phyloP scores from a whole-genome alignment of 2,113 vertebrate species.

The Sander vitreus region DNA sequence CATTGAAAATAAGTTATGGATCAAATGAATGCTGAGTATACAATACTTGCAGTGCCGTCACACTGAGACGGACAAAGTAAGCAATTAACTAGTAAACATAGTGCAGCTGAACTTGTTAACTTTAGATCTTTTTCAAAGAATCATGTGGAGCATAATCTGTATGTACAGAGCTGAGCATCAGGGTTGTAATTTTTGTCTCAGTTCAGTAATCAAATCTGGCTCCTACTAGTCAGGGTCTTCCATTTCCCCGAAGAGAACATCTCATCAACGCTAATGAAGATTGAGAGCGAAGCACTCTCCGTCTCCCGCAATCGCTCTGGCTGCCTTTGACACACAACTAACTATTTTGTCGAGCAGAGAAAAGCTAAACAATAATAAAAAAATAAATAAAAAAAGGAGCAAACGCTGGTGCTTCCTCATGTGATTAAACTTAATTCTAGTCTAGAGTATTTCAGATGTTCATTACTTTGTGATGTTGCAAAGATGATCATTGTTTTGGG shows the following conservation, averaged over 20 bases:
- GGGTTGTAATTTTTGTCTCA: slow-evolving; percentile 33
- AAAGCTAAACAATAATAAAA: slow-evolving; percentile 25
- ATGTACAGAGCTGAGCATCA: slow-evolving; percentile 1
- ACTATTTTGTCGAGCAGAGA: slow-evolving; percentile 15
- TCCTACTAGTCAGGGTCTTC: slow-evolving; percentile 29
- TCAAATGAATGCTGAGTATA: background rate
- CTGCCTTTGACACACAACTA: slow-evolving; percentile 55
- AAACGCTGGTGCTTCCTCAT: slow-evolving; percentile 24
- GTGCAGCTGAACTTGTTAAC: background rate
- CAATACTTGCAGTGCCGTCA: background rate
- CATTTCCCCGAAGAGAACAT: slow-evolving; percentile 28
- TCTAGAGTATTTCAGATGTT: slow-evolving; percentile 34
- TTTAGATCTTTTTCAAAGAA: slow-evolving; percentile 5
- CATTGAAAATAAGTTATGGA: background rate
- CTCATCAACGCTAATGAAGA: slow-evolving; percentile 55
- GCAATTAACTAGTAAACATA: too few species aligned
- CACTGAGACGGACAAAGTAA: too few species aligned
- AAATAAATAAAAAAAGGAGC: slow-evolving; percentile 38
- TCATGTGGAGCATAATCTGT: slow-evolving; percentile 22
- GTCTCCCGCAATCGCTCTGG: slow-evolving; percentile 18
- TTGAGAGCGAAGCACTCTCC: slow-evolving; percentile 23
- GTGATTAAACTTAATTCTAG: slow-evolving; percentile 31
- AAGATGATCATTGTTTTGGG: slow-evolving; percentile 28
- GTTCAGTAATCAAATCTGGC: slow-evolving; percentile 50
- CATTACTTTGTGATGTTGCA: slow-evolving; percentile 10